Evolutionary conservation across 2,797 vertebrate species (phyloP), one percentile per base, ranked within the genome.

Genomic region (Sebastiscus albofasciatus): DNA sequence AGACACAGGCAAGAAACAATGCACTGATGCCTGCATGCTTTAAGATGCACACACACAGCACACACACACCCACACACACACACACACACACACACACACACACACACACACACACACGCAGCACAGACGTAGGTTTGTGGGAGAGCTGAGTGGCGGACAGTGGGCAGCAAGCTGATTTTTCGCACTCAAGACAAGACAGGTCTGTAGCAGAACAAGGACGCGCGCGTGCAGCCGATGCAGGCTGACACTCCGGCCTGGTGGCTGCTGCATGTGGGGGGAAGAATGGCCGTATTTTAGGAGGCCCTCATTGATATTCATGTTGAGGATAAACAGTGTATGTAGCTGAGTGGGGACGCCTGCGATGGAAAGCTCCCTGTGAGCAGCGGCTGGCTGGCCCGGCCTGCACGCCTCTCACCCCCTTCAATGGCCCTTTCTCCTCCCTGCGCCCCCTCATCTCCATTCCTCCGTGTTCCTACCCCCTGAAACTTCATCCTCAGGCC

Each of bases 241-340:
- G 81, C 87, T 75, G 91, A 93, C 89, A 89, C 91, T 90, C 79
- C 56, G 82, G 92, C 89, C 90, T 89, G 93, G 86, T 89, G 89
- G 91, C 90, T 82, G 88, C 89, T 91, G 92, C 91, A 90, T 89
- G 91, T 77, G 88, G 77, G 87, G 90, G 75, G 83, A 87, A 90
- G 85, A 89, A 95, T 90, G 94, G 91, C 77, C 10, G 89, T 90
- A 93, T 94, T 95, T 94, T 91, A 89, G 87, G 84, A 87, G 89
- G 82, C 72, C 90, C 94, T 95, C 94, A 94, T 95, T 95, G 93
- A 94, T 95, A 95, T 96, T 94, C 95, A 91, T 93, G 92, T 67
- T 54, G 92, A 93, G 91, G 91, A 93, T 95, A 95, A 95, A 94
- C 92, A 92, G 94, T 94, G 94, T 92, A 94, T 91, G 92, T 93